A percentile compares a stretch with the other conserved stretches of the same genome.
phyloP scores from a whole-genome alignment of 2,113 vertebrate species.

The Takifugu bimaculatus region DNA sequence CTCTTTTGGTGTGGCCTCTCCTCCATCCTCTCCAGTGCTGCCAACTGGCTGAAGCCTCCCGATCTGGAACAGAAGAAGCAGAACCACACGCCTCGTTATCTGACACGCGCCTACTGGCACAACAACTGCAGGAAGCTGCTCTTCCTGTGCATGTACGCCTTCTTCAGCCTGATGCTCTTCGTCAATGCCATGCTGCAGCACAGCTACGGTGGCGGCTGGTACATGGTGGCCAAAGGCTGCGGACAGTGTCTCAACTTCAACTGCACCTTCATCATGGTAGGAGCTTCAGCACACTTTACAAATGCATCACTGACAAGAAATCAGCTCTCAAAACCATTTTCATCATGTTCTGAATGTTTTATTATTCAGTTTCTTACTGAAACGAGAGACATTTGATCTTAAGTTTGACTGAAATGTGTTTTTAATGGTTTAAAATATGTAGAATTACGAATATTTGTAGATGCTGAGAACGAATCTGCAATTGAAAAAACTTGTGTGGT shows the following conservation, averaged over 20 bases:
- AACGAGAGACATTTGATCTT: too few species aligned
- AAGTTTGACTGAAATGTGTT: too few species aligned
- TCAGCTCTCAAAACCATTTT: too few species aligned
- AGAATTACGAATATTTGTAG: too few species aligned
- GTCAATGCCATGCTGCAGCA: constrained; percentile 63
- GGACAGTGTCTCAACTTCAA: constrained; percentile 89
- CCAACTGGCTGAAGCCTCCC: constrained; percentile 84
- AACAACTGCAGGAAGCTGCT: constrained; percentile 78
- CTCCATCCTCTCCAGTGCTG: constrained; percentile 62
- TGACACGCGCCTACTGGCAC: constrained; percentile 78
- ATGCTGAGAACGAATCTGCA: too few species aligned
- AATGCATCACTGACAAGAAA: too few species aligned
- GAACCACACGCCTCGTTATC: constrained; percentile 59
- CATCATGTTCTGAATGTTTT: too few species aligned
- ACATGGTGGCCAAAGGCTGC: constrained; percentile 81
- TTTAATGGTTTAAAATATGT: too few species aligned
- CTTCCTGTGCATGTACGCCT: constrained; percentile 72
- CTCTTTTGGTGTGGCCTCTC: background rate
- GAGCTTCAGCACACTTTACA: background rate
- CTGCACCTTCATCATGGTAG: constrained; percentile 83
- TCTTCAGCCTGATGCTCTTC: constrained; percentile 76
- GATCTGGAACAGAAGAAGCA: constrained; percentile 22
- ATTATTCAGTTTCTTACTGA: too few species aligned
- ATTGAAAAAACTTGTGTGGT: background rate
- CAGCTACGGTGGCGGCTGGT: constrained; percentile 43